Evolutionary conservation across 2,888 invertebrate species (phyloP).

Genomic region (Antheraea assamensis): DNA sequence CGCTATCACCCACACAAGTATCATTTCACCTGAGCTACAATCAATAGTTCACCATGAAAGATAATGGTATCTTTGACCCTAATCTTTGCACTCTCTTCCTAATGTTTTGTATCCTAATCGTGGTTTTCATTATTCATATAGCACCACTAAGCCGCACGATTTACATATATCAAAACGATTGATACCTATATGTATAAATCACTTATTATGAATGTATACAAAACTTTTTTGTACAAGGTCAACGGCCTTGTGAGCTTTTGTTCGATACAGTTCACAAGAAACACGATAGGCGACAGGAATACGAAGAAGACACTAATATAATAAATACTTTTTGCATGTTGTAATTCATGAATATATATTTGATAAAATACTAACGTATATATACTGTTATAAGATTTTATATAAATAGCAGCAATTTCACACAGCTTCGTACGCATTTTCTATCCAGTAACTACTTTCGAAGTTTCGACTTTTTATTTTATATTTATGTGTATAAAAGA

Average conservation of each 20-base stretch:
- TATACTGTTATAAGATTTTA: too few species aligned
- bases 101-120: slow-evolving; percentile 31
- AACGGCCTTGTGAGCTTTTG: slow-evolving; percentile 60
- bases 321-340: slow-evolving; percentile 24
- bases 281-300: slow-evolving; percentile 52
- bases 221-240: slow-evolving; percentile 61
- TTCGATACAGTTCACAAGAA: slow-evolving; percentile 60
- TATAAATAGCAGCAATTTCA: too few species aligned
- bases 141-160: slow-evolving; percentile 53
- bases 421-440: too few species aligned
- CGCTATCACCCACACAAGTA: slow-evolving; percentile 57
- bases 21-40: slow-evolving; percentile 48
- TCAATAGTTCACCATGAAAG: slow-evolving; percentile 41
- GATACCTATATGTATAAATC: slow-evolving; percentile 62
- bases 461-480: too few species aligned
- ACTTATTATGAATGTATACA: slow-evolving; percentile 48
- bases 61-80: slow-evolving; percentile 44
- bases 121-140: slow-evolving; percentile 42
- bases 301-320: slow-evolving; percentile 35
- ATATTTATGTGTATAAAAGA: too few species aligned
- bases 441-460: too few species aligned
- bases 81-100: slow-evolving; percentile 11
- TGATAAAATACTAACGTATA: background rate
- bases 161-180: slow-evolving; percentile 60
- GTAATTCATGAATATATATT: slow-evolving; percentile 11